These are phyloP conservation scores for Microcebus murinus DNA, from an alignment of 2,113 vertebrate genomes.

Conservation along the genomic window DNA sequence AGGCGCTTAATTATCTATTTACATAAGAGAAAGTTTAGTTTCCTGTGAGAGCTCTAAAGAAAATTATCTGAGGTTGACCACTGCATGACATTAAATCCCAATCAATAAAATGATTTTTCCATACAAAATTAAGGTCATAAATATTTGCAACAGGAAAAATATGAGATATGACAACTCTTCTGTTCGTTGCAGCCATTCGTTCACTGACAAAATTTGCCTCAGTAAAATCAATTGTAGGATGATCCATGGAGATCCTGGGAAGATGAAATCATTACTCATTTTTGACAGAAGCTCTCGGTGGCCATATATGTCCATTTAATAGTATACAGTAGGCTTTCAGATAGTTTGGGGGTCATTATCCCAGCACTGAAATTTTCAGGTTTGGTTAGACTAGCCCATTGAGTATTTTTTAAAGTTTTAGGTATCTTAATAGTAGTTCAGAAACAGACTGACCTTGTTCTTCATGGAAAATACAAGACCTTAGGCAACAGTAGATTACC, in stretches of 20 bases:
- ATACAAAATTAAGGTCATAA: slow-evolving; percentile 44
- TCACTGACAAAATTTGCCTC: background rate
- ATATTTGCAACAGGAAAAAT: slow-evolving; percentile 41
- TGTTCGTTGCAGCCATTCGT: background rate
- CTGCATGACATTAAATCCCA: background rate
- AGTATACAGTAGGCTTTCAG: background rate
- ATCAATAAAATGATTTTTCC: slow-evolving; percentile 38
- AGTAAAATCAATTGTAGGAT: background rate
- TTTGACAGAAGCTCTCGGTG: background rate
- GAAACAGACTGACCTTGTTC: background rate
- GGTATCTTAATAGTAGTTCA: background rate
- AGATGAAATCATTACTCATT: background rate
- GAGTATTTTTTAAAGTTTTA: background rate
- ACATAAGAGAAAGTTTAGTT: slow-evolving; percentile 15
- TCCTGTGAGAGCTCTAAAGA: background rate
- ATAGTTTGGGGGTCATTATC: background rate
- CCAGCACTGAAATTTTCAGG: background rate
- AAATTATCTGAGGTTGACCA: slow-evolving; percentile 18
- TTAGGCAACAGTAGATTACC: background rate
- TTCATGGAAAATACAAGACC: background rate
- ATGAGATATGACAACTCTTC: background rate
- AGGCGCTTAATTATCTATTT: slow-evolving; percentile 44
- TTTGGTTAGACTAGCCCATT: background rate
- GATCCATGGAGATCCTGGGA: background rate
- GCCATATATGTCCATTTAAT: background rate